Evolutionary conservation across 2,797 vertebrate genomes (phyloP).

Genomic region (Rallus crepitans): DNA sequence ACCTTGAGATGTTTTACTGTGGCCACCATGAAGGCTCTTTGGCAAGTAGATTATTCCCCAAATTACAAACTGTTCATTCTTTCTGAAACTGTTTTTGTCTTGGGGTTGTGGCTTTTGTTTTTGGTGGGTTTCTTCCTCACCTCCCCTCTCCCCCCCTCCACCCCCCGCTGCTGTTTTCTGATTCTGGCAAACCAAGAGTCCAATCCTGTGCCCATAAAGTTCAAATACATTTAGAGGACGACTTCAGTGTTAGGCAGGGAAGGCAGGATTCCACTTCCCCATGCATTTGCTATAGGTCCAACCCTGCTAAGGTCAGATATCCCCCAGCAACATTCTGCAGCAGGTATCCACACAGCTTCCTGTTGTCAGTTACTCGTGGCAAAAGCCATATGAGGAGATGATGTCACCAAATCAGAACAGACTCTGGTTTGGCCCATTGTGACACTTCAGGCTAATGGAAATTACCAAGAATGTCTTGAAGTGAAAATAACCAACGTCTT

Average conservation of each 20-base stretch:
- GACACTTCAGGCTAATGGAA: not conserved
- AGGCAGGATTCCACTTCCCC: not conserved
- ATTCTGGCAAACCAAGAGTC: not conserved
- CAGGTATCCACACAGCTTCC: rapidly evolving
- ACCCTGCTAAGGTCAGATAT: not conserved
- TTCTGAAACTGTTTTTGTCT: not conserved
- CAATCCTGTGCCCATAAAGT: not conserved
- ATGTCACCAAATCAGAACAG: not conserved
- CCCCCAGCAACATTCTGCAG: not conserved
- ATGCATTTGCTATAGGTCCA: not conserved
- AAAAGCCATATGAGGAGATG: not conserved
- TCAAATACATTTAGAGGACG: not conserved
- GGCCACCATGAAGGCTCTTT: not conserved
- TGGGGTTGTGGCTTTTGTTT: not conserved
- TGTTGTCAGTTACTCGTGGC: not conserved
- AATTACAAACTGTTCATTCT: not conserved
- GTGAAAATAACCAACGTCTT: not conserved
- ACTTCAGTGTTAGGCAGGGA: not conserved
- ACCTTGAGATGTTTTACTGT: not conserved
- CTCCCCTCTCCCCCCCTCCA: too few relatives aligned
- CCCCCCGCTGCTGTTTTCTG: not conserved
- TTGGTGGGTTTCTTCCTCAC: not conserved
- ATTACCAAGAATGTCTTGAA: not conserved
- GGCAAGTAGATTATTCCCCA: not conserved
- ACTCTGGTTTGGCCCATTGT: not conserved